Base-by-base conservation (phyloP, 1,140 invertebrate species). In the Telenomus remus region DNA sequence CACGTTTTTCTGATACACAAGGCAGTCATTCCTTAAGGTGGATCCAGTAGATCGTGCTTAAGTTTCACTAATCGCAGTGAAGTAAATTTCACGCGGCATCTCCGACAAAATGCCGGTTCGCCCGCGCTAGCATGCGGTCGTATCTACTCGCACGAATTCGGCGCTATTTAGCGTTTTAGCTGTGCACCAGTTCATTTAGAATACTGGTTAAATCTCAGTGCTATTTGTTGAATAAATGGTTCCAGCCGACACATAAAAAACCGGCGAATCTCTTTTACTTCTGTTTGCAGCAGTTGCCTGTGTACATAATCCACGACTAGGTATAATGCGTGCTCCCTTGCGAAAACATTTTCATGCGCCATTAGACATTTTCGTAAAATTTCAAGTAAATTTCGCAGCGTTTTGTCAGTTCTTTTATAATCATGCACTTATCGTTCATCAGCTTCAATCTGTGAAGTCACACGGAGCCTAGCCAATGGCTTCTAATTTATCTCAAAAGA, bases 51-150 rank as follows among this genome's bases (percentile, higher is more conserved):
- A 69, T 56, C 60, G 55, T 49, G 79, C 80, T 79, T 75, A 81
- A 81, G 65, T 79, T 61, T 46, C 73, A 61, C 42, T 79, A 55
- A 69, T 57, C 46, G 48, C 47, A 63, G 71, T 57, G 80, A 80
- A 83, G 82, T 81, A 83, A 82, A 85, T 82, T 83, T 82, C 19
- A 27, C 78, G 78, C 55, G 80, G 79, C 60, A n/a, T n/a, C 75
- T 74, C 61, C 53, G 72, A 27, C 19, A 77, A 81, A 81, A 75
- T 76, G n/a, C n/a, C n/a, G n/a, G 74, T 72, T 69, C 27, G 48
- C 56, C 46, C 47, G 65, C 76, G 74, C 72, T 63, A 34, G 43
- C n/a, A 63, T 81, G 78, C 80, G 78, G 66, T 74, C 15, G 6
- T 59, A 68, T 72, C 53, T 59, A 51, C 44, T 15, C 13, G 53